Base-by-base conservation (phyloP, 2,113 vertebrate genomes). In the Progne subis region DNA sequence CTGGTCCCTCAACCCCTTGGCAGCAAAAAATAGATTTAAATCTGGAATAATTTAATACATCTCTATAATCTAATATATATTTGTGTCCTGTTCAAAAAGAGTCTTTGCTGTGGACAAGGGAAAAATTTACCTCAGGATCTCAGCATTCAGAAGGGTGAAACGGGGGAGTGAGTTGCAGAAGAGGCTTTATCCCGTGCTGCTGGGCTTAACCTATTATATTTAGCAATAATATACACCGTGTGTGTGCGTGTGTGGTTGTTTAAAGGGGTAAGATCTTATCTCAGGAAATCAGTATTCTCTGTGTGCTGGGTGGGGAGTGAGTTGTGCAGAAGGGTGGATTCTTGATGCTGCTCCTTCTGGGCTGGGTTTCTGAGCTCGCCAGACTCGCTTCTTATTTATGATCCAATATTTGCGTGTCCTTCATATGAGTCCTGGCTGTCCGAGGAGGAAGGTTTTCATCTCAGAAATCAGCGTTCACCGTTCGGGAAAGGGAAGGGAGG, bases 11-110 rank as follows among this genome's bases (percentile, higher is more conserved):
- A 18, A 95, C 88, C 98, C 98, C 98, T 98, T 98, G 98, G 98
- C 98, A 98, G 97, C 96, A 98, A 95, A 97, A 98, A 97, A 97
- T 96, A 97, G 93, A 97, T 95, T 97, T 96, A 97, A 98, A 98
- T 98, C 98, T 98, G 95, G 97, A 98, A 98, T 98, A 98, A 98
- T 98, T 98, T 98, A 98, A 98, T 98, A 97, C 97, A 98, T 98
- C 98, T 98, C 97, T 98, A 98, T 98, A 97, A 96, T 97, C 96
- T 96, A 97, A 97, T 98, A 98, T 98, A 97, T 98, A 98, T 97
- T 95, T 98, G 96, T 97, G 96, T 96, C 96, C 96, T 96, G 91
- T 84, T 96, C 93, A 94, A 90, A 95, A 95, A 95, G 39, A 97
- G 94, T 98, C 97, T 97, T 96, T 97, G 96, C 95, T 94, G 96